These are phyloP conservation scores for Synergus japonicus DNA, from an alignment of 2,888 invertebrate genomes.

Conservation along the genomic window DNA sequence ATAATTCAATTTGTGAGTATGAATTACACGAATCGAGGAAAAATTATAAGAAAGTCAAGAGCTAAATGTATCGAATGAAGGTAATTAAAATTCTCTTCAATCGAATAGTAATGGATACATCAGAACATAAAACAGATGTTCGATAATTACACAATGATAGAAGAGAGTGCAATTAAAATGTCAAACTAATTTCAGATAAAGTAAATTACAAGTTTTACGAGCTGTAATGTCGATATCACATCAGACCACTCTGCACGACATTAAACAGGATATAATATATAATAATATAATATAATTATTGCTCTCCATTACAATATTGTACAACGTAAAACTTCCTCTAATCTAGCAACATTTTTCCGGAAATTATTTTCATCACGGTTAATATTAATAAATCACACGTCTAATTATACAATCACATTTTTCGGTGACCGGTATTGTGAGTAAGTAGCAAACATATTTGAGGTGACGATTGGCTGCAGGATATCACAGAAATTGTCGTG, in stretches of 20 bases:
- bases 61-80: constrained; percentile 1
- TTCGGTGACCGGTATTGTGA: background rate
- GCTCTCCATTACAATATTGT: background rate
- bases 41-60: background rate
- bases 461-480: constrained; percentile 58
- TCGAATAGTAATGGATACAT: background rate
- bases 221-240: constrained; percentile 25
- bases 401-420: background rate
- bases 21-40: background rate
- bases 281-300: constrained; percentile 41
- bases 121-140: constrained; percentile 32
- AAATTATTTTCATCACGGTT: background rate
- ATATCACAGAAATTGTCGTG: constrained; percentile 69
- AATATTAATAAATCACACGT: too few species aligned
- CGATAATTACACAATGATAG: constrained; percentile 6
- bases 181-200: background rate
- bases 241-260: constrained; percentile 29
- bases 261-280: constrained; percentile 25
- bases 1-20: background rate
- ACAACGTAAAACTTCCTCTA: background rate
- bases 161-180: constrained; percentile 1
- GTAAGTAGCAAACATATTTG: background rate
- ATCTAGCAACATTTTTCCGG: background rate
- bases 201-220: constrained; percentile 23
- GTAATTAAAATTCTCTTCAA: background rate